Evolutionary conservation across 2,797 vertebrate genomes (phyloP).

Genomic region (Eulemur albifrons): DNA sequence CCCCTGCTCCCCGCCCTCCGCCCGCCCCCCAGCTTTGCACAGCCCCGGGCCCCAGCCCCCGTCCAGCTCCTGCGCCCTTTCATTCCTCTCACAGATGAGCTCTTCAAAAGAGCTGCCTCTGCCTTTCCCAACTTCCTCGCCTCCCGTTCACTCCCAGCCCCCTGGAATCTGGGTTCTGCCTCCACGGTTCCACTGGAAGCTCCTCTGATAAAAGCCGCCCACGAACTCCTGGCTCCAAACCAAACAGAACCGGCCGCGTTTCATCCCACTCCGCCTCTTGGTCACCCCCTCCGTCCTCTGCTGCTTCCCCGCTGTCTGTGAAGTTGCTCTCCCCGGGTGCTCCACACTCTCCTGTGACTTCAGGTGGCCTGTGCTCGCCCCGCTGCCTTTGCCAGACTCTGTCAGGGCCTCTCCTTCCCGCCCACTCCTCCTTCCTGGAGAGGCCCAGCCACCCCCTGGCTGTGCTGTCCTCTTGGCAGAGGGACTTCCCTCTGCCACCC

Average conservation of each 20-base stretch:
- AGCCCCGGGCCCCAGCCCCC: too few relatives aligned
- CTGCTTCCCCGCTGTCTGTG: neutral
- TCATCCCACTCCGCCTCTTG: neutral
- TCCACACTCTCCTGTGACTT: neutral
- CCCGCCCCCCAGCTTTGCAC: neutral
- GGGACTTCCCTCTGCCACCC: neutral
- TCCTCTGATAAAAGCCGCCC: neutral
- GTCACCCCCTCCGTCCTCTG: too few relatives aligned
- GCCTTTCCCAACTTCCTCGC: neutral
- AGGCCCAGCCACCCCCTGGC: neutral
- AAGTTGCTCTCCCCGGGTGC: neutral
- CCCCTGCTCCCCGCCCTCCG: neutral
- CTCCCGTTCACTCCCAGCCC: neutral
- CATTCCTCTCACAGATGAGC: neutral
- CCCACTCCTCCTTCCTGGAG: neutral
- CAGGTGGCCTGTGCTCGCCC: accelerated
- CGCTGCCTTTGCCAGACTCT: neutral
- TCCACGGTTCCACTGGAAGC: neutral
- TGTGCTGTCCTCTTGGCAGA: neutral
- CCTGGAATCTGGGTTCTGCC: neutral
- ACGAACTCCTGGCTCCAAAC: neutral
- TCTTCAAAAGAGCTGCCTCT: neutral
- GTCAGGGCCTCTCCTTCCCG: neutral
- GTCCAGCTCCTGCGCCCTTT: neutral
- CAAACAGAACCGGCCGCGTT: neutral